Percentiles rank a stretch among this genome's conserved stretches.
phyloP scores from a whole-genome alignment of 2,113 vertebrate genomes.

The Sclerurus mexicanus region DNA sequence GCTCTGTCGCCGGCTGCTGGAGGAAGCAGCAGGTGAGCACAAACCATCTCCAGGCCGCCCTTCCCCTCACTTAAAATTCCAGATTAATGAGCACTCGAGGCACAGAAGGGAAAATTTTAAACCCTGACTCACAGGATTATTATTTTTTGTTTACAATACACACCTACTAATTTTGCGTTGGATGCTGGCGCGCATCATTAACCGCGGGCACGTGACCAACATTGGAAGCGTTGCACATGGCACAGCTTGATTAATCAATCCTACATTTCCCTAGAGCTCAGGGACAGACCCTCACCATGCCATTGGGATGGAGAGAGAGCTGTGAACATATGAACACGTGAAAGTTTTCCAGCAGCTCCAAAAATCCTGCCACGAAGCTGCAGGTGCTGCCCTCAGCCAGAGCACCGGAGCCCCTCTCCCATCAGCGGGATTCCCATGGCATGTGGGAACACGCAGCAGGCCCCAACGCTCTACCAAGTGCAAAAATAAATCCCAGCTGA shows the following conservation, averaged over 20 bases:
- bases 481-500: not conserved
- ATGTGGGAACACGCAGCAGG: not conserved
- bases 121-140: constrained; percentile 45
- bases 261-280: not conserved
- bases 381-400: not conserved
- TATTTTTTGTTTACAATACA: constrained; percentile 62
- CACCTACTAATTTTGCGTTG: constrained; percentile 27
- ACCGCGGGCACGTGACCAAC: not conserved
- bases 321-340: accelerated
- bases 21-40: not conserved
- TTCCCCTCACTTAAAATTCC: constrained; percentile 64
- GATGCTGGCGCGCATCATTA: not conserved
- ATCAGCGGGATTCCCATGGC: not conserved
- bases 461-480: not conserved
- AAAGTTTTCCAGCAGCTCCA: not conserved
- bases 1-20: not conserved
- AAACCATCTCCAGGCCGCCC: not conserved
- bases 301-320: not conserved
- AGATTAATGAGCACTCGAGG: constrained; percentile 37
- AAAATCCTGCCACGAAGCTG: not conserved
- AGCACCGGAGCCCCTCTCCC: not conserved
- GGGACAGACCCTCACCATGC: not conserved
- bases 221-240: not conserved
- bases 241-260: not conserved
- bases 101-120: constrained; percentile 6